phyloP scores from a whole-genome alignment of 2,888 invertebrate species.

The Netelia inedita region DNA sequence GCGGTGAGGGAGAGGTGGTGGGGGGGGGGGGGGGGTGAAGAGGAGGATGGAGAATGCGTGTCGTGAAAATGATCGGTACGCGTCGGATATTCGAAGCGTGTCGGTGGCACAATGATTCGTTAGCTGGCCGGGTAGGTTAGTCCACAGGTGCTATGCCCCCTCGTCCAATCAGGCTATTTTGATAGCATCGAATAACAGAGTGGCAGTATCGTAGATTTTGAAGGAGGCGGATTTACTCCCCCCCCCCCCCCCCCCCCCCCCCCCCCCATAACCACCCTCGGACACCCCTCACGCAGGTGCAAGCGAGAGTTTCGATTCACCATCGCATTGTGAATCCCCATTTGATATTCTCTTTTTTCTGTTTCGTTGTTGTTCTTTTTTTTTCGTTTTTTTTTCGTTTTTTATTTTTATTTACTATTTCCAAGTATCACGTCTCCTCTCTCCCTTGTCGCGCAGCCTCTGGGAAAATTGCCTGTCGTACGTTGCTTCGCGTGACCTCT shows the following conservation, averaged over 20 bases:
- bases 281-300: neutral
- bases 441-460: no score
- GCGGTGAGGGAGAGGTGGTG: neutral
- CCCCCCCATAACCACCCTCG: no score
- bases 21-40: neutral
- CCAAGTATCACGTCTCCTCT: no score
- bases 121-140: constrained; percentile 54
- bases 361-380: neutral
- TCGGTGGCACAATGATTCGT: constrained; percentile 71
- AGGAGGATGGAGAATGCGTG: constrained; percentile 40
- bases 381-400: neutral
- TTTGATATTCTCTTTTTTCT: constrained; percentile 41
- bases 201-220: constrained; percentile 61
- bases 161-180: constrained; percentile 68
- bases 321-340: constrained; percentile 56
- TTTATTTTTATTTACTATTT: no score
- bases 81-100: constrained; percentile 70
- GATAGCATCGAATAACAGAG: constrained; percentile 68
- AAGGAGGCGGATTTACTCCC: neutral
- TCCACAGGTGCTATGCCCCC: constrained; percentile 34
- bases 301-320: constrained; percentile 2
- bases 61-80: constrained; percentile 65
- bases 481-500: no score
- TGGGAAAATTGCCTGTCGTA: no score
- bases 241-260: no score